Evolutionary conservation across 2,888 invertebrate species (phyloP).

Genomic region (Drosophila gaucha): DNA sequence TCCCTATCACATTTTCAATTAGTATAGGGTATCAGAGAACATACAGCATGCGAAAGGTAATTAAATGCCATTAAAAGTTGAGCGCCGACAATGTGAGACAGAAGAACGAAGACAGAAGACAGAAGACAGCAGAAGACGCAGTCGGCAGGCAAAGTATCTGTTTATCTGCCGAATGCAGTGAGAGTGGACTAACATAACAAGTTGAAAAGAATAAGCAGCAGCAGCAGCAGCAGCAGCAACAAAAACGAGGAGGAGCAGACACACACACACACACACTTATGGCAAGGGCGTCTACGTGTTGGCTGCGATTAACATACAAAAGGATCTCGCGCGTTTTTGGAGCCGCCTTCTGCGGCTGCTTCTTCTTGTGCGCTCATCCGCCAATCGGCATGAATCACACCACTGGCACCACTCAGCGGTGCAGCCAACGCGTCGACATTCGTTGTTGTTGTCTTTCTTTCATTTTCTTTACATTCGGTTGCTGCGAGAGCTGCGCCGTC

Average conservation of each 20-base stretch:
- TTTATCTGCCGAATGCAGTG: conserved; percentile 61
- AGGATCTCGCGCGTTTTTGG: conserved; percentile 75
- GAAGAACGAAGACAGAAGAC: conserved; percentile 15
- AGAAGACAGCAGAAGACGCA: background rate
- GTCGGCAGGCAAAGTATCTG: conserved; percentile 49
- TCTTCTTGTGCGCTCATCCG: conserved; percentile 44
- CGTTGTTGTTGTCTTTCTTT: conserved; percentile 7
- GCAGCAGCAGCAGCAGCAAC: background rate
- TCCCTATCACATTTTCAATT: background rate
- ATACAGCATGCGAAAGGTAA: conserved; percentile 64
- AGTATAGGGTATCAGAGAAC: conserved; percentile 5
- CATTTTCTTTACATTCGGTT: background rate
- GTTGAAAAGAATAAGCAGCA: conserved; percentile 57
- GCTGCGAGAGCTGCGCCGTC: conserved; percentile 4
- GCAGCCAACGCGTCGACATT: conserved; percentile 66
- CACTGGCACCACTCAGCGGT: conserved; percentile 28
- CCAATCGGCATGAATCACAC: conserved; percentile 76
- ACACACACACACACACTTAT: conserved; percentile 20
- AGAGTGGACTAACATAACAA: conserved; percentile 48
- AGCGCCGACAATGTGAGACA: conserved; percentile 48
- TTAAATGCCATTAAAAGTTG: conserved; percentile 75
- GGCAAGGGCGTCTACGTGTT: conserved; percentile 56
- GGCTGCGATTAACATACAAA: conserved; percentile 82
- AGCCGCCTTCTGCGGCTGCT: conserved; percentile 72
- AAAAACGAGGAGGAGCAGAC: conserved; percentile 56